These are phyloP conservation scores for Chironomus striatipennis DNA, from an alignment of 1,140 invertebrate genomes.

Conservation along the genomic window DNA sequence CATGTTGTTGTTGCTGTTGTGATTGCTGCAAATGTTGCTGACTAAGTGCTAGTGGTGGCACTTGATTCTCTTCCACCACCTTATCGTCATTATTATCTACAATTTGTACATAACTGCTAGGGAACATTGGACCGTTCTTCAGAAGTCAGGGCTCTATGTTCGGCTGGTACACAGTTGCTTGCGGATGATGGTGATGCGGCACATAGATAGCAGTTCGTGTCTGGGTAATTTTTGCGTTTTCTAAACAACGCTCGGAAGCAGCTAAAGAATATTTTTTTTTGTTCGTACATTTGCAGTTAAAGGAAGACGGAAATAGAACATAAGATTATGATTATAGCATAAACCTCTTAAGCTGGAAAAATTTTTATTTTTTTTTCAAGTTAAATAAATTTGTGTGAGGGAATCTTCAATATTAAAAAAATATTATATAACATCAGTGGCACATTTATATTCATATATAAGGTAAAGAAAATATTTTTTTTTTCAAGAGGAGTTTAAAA, in stretches of 20 bases:
- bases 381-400: no score
- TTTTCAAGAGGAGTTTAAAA: no score
- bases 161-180: conserved; percentile 39
- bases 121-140: conserved; percentile 40
- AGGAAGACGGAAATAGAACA: not conserved
- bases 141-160: conserved; percentile 41
- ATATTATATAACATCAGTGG: no score
- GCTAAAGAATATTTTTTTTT: conserved; percentile 39
- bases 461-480: no score
- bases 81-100: conserved; percentile 2
- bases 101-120: conserved; percentile 32
- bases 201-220: conserved; percentile 40
- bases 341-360: no score
- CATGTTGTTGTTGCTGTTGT: conserved; percentile 29
- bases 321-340: no score
- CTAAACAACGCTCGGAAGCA: conserved; percentile 55
- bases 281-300: not conserved
- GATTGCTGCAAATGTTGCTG: conserved; percentile 27
- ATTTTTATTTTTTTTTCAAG: no score
- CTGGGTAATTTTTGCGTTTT: conserved; percentile 42
- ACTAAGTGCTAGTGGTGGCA: not conserved
- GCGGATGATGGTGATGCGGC: conserved; percentile 43
- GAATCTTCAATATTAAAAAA: no score
- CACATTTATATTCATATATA: no score
- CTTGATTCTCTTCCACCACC: not conserved